These are phyloP conservation scores for Typhlomys cinereus DNA, from an alignment of 2,113 vertebrate species.

Conservation along the genomic window DNA sequence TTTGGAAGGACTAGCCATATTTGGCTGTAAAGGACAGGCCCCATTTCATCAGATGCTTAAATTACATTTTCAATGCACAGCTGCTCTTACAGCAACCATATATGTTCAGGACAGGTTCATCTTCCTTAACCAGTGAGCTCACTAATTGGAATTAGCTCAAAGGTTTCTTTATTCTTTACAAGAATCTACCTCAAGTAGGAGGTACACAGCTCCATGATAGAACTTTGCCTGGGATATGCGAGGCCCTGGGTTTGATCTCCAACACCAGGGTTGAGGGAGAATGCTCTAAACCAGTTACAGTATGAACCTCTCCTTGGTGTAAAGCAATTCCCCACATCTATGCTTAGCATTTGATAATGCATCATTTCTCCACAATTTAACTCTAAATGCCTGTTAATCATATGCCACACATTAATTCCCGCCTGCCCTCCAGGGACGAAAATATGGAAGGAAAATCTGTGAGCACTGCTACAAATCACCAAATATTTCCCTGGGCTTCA, in stretches of 20 bases:
- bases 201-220: not conserved
- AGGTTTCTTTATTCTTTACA: conserved; percentile 25
- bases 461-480: conserved; percentile 6
- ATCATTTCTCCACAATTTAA: conserved; percentile 12
- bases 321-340: not conserved
- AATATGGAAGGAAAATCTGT: not conserved
- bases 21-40: not conserved
- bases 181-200: not conserved
- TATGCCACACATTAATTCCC: not conserved
- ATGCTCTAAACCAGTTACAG: not conserved
- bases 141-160: not conserved
- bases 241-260: not conserved
- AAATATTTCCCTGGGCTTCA: not conserved
- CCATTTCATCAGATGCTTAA: not conserved
- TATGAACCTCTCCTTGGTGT: not conserved
- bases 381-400: not conserved
- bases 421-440: not conserved
- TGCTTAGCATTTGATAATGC: not conserved
- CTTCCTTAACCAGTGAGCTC: conserved; percentile 18
- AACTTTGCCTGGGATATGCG: not conserved
- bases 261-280: not conserved
- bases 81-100: not conserved
- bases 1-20: not conserved
- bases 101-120: not conserved
- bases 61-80: not conserved